Evolutionary conservation across 1,140 invertebrate species (phyloP).

Genomic region (Drosophila yakuba): DNA sequence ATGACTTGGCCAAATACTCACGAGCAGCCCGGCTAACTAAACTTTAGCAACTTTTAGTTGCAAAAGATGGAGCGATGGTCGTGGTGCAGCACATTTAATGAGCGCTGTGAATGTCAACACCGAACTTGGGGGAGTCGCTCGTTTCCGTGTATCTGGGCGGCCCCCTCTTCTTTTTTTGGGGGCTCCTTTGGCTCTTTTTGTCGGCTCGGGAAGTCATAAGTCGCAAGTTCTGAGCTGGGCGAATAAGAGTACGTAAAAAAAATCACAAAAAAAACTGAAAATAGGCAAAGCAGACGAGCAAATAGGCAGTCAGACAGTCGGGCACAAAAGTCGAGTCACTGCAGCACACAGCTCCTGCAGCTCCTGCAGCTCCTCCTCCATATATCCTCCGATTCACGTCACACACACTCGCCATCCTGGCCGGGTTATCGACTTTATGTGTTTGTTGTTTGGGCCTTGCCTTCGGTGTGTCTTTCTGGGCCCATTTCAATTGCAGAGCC

Average conservation of each 20-base stretch:
- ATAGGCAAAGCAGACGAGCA: slow-evolving; percentile 77
- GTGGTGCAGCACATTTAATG: slow-evolving; percentile 57
- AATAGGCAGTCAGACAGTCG: slow-evolving; percentile 64
- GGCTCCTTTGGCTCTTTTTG: slow-evolving; percentile 35
- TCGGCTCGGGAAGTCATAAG: slow-evolving; percentile 72
- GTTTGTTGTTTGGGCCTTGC: slow-evolving; percentile 75
- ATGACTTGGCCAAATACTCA: slow-evolving; percentile 15
- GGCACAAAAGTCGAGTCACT: slow-evolving; percentile 28
- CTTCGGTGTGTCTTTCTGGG: slow-evolving; percentile 48
- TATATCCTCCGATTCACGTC: slow-evolving; percentile 44
- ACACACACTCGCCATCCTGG: slow-evolving; percentile 48
- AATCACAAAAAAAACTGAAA: slow-evolving; percentile 7
- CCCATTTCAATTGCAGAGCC: slow-evolving; percentile 50
- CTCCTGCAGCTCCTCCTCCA: slow-evolving; percentile 16
- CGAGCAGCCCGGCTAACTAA: slow-evolving; percentile 3
- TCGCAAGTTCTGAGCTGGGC: slow-evolving; percentile 56
- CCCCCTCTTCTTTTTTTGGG: neutral
- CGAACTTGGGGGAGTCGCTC: slow-evolving; percentile 38
- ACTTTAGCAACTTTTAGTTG: slow-evolving; percentile 28
- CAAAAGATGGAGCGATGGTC: slow-evolving; percentile 16
- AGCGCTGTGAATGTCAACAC: slow-evolving; percentile 77
- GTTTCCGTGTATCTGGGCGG: too few species aligned
- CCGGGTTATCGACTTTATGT: slow-evolving; percentile 81
- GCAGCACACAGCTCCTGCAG: slow-evolving; percentile 22
- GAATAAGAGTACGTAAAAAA: slow-evolving; percentile 37